Conservation (phyloP, 2,113 vertebrate genomes). For the Bubo scandiacus region DNA sequence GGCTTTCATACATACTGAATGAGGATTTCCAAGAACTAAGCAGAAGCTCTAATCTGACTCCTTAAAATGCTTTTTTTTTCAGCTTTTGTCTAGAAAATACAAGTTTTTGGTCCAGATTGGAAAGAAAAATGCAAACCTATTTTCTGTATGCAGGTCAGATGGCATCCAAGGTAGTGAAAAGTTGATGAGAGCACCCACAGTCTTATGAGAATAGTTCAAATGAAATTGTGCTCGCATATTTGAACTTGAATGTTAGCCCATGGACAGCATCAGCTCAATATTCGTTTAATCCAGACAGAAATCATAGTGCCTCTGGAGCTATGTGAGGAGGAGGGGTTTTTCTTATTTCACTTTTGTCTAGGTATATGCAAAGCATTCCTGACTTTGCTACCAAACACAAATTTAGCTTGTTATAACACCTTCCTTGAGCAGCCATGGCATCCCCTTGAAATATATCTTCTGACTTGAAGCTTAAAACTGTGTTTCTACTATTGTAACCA, state of each 20-base stretch:
- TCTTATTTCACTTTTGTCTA: not conserved
- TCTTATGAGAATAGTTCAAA: not conserved
- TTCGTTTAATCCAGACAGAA: not conserved
- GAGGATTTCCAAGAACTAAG: not conserved
- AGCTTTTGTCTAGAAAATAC: not conserved
- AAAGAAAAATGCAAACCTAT: not conserved
- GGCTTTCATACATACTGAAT: not conserved
- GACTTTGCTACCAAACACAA: not conserved
- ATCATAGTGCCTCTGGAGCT: not conserved
- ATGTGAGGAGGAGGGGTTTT: not conserved
- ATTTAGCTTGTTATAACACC: not conserved
- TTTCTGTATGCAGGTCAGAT: not conserved
- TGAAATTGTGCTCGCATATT: not conserved
- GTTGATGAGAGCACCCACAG: not conserved
- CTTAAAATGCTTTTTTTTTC: not conserved
- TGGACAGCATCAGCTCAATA: not conserved
- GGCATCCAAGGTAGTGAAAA: not conserved
- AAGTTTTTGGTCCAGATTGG: not conserved
- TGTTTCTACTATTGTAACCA: not conserved
- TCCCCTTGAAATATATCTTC: not conserved
- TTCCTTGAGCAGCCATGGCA: not conserved
- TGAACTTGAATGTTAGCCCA: not conserved
- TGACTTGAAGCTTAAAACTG: not conserved
- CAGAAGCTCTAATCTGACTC: not conserved
- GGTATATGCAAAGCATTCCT: not conserved